phyloP scores from a whole-genome alignment of 2,888 invertebrate genomes.

The Plebejus melissa region DNA sequence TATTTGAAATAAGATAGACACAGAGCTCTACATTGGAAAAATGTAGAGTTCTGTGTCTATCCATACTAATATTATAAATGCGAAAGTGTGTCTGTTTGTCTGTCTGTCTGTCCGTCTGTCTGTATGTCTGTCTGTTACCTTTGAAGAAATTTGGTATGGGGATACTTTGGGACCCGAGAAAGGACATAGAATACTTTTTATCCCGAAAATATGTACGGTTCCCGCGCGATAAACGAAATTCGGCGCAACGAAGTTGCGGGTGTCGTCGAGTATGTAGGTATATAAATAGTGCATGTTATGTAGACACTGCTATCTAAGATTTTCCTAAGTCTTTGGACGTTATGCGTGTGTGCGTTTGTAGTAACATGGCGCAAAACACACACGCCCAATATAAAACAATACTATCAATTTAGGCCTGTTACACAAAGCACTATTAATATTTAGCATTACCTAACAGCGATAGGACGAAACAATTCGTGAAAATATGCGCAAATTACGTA shows the following conservation, averaged over 20 bases:
- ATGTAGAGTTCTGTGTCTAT: no score
- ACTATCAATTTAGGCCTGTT: slow-evolving; percentile 45
- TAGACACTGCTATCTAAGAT: neutral
- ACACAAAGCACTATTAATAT: slow-evolving; percentile 37
- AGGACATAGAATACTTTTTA: no score
- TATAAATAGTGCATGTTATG: neutral
- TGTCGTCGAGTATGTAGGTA: no score
- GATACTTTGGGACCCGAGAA: no score
- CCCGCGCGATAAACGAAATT: no score
- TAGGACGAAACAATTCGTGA: neutral
- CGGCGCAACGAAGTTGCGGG: no score
- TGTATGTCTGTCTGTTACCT: no score
- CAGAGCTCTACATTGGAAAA: neutral
- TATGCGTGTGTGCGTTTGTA: slow-evolving; percentile 54
- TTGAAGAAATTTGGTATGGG: no score
- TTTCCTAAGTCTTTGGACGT: slow-evolving; percentile 31
- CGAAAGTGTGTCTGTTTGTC: no score
- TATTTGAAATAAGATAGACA: neutral
- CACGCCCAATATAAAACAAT: slow-evolving; percentile 66
- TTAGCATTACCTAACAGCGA: slow-evolving; percentile 23
- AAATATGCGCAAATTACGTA: slow-evolving; percentile 5
- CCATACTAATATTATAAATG: no score
- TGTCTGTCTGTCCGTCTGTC: no score
- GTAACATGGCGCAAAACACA: slow-evolving; percentile 61
- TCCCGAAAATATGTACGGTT: no score